These are phyloP conservation scores for Eupithecia vulgata DNA, from an alignment of 2,888 invertebrate genomes.

Conservation along the genomic window DNA sequence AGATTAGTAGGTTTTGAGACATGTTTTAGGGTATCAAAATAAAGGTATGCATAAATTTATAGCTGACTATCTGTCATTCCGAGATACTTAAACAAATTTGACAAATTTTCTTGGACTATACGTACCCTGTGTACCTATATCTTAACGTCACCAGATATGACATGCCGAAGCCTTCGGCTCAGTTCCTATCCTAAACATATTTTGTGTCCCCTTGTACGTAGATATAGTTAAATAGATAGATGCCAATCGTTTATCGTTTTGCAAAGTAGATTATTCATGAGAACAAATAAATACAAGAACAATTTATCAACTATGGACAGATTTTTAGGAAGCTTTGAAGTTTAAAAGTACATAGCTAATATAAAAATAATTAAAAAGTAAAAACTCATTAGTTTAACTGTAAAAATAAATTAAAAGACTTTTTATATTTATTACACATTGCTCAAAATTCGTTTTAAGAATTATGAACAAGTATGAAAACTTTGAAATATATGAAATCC, in stretches of 20 bases:
- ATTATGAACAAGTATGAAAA: neutral
- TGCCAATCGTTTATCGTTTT: neutral
- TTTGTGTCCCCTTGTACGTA: neutral
- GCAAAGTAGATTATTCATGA: neutral
- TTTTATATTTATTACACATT: neutral
- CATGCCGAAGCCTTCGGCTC: neutral
- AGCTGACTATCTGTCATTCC: too few relatives aligned
- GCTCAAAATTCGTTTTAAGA: neutral
- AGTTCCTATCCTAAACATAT: neutral
- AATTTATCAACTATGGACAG: neutral
- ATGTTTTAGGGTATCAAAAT: too few relatives aligned
- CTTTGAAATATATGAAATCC: neutral
- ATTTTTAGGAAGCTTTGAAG: slow-evolving; percentile 1
- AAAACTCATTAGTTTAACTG: neutral
- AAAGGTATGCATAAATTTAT: too few relatives aligned
- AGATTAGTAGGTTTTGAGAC: too few relatives aligned
- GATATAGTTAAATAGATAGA: too few relatives aligned
- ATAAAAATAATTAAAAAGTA: neutral
- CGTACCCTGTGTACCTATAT: neutral
- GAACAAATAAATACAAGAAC: neutral
- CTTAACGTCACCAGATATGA: neutral
- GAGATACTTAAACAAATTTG: too few relatives aligned
- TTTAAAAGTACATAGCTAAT: neutral
- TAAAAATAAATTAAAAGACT: neutral
- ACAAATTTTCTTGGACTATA: too few relatives aligned